Conservation (phyloP, 2,113 vertebrate genomes). For the Pyrgilauda ruficollis region DNA sequence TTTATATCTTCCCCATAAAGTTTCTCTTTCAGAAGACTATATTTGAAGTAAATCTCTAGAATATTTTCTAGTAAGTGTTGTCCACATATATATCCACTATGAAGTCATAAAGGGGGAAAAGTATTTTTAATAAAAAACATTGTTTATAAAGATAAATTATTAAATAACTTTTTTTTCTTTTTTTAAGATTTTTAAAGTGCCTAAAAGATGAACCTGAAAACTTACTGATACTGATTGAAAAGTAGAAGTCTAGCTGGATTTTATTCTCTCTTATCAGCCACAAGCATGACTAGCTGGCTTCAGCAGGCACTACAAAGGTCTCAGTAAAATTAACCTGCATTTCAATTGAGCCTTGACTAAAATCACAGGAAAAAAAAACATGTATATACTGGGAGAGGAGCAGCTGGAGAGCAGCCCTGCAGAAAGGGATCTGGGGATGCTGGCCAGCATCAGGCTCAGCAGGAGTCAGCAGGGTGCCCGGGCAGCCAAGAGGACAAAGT, state of each 20-base stretch:
- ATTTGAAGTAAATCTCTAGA: not conserved
- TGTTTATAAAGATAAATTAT: not conserved
- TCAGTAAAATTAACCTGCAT: not conserved
- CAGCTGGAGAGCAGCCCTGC: not conserved
- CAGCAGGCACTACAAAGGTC: not conserved
- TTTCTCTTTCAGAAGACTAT: not conserved
- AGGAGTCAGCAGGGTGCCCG: rapidly evolving
- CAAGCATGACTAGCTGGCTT: not conserved
- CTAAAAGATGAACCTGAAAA: not conserved
- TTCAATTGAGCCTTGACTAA: not conserved
- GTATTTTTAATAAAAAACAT: not conserved
- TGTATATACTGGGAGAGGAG: not conserved
- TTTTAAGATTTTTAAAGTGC: not conserved
- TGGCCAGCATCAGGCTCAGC: not conserved
- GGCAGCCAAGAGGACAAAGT: not conserved
- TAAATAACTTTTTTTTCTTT: not conserved
- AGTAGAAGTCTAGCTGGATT: not conserved
- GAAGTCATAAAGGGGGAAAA: not conserved
- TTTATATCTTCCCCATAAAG: not conserved
- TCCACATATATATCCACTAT: not conserved
- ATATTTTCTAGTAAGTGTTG: not conserved
- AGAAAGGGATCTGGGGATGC: not conserved
- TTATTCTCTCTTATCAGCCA: not conserved
- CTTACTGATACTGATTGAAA: not conserved
- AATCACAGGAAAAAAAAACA: not conserved